Percentiles rank a stretch among this genome's conserved stretches.
Conservation (phyloP, 2,888 invertebrate species). For the Campopleginae sp. region DNA sequence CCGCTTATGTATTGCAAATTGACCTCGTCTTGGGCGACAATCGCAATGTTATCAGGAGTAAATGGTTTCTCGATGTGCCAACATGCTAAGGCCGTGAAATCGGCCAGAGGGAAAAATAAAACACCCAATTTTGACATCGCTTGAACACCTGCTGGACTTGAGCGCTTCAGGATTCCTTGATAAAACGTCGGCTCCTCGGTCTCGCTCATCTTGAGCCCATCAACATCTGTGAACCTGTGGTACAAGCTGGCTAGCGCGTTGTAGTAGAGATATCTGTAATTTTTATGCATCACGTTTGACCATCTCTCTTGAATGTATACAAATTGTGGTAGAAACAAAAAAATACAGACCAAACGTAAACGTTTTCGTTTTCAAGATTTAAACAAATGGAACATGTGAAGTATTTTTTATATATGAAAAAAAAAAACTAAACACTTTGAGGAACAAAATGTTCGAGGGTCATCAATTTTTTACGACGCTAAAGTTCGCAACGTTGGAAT, state of each 20-base stretch:
- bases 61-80: conserved; percentile 83
- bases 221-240: conserved; percentile 79
- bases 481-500: too few relatives aligned
- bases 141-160: conserved; percentile 83
- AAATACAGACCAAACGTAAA: not conserved
- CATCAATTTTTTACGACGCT: too few relatives aligned
- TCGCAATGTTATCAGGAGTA: conserved; percentile 79
- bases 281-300: conserved; percentile 3
- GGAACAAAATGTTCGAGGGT: too few relatives aligned
- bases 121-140: conserved; percentile 81
- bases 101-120: conserved; percentile 83
- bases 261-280: conserved; percentile 82
- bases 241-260: conserved; percentile 82
- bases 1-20: conserved; percentile 82
- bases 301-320: not conserved
- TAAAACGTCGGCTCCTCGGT: conserved; percentile 77
- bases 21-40: conserved; percentile 78
- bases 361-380: too few relatives aligned
- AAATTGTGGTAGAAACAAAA: not conserved
- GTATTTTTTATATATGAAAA: too few relatives aligned
- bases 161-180: conserved; percentile 79
- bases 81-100: conserved; percentile 82
- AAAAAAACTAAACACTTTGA: too few relatives aligned
- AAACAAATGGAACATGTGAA: too few relatives aligned
- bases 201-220: conserved; percentile 77